phyloP scores from a whole-genome alignment of 1,140 invertebrate genomes.

The Sycophaga agraensis region DNA sequence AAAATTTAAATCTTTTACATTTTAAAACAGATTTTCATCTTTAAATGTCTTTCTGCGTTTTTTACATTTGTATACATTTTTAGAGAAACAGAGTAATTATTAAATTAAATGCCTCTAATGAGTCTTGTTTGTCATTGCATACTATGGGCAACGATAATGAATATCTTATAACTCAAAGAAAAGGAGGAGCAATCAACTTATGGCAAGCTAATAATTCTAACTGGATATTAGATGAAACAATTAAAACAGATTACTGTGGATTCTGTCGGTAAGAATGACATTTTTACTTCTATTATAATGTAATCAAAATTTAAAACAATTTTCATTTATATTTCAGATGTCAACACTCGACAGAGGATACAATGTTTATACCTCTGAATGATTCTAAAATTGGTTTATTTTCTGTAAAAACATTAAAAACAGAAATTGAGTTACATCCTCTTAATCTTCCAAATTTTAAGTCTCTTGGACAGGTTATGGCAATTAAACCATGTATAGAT shows the following conservation, averaged over 20 bases:
- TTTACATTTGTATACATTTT: slow-evolving; percentile 28
- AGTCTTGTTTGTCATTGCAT: slow-evolving; percentile 61
- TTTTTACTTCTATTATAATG: neutral
- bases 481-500: slow-evolving; percentile 62
- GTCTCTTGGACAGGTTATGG: slow-evolving; percentile 65
- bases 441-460: slow-evolving; percentile 44
- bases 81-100: slow-evolving; percentile 65
- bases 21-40: slow-evolving; percentile 2
- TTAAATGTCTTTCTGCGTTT: neutral
- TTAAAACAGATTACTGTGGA: slow-evolving; percentile 64
- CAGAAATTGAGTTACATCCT: slow-evolving; percentile 54
- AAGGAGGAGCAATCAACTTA: slow-evolving; percentile 67
- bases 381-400: slow-evolving; percentile 65
- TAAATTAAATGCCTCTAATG: slow-evolving; percentile 62
- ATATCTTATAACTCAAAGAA: slow-evolving; percentile 68
- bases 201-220: slow-evolving; percentile 64
- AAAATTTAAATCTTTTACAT: slow-evolving; percentile 19
- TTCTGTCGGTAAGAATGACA: slow-evolving; percentile 60
- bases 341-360: slow-evolving; percentile 63
- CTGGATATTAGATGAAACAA: slow-evolving; percentile 60
- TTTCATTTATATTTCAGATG: slow-evolving; percentile 44
- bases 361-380: slow-evolving; percentile 63
- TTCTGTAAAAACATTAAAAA: slow-evolving; percentile 60
- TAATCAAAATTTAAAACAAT: slow-evolving; percentile 7
- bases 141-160: slow-evolving; percentile 60